A percentile compares a stretch with the other conserved stretches of the same genome.
Conservation (phyloP, 2,797 vertebrate genomes). For the Serranus cabrilla region DNA sequence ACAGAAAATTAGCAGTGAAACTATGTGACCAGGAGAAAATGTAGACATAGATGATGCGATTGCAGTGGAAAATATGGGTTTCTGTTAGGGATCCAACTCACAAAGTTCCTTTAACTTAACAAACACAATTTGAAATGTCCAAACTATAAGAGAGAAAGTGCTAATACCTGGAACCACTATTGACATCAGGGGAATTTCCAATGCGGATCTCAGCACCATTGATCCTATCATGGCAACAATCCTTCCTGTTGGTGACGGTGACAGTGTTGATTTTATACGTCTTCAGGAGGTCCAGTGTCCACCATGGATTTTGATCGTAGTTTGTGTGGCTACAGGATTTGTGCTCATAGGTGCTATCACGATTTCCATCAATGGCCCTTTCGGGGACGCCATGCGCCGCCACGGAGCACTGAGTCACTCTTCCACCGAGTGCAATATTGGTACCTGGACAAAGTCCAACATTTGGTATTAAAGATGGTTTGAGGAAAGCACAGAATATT, state of each 20-base stretch:
- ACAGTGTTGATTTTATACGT: conserved; percentile 14
- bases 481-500: background rate
- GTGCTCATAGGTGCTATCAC: background rate
- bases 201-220: conserved; percentile 19
- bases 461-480: background rate
- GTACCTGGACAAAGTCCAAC: background rate
- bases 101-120: too few species aligned
- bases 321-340: background rate
- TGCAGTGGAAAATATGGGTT: background rate
- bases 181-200: conserved; percentile 10
- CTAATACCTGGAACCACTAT: background rate
- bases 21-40: background rate
- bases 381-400: background rate
- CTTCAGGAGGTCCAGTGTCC: conserved; percentile 32
- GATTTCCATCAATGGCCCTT: conserved; percentile 22
- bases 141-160: background rate
- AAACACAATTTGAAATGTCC: background rate
- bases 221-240: conserved; percentile 4
- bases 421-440: conserved; percentile 13
- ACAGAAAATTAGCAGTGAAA: background rate
- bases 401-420: conserved; percentile 19
- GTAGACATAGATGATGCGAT: background rate
- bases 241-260: conserved; percentile 36
- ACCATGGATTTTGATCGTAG: conserved; percentile 29
- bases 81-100: background rate